These are phyloP conservation scores for Semnopithecus entellus DNA, from an alignment of 2,113 vertebrate genomes.

Conservation along the genomic window DNA sequence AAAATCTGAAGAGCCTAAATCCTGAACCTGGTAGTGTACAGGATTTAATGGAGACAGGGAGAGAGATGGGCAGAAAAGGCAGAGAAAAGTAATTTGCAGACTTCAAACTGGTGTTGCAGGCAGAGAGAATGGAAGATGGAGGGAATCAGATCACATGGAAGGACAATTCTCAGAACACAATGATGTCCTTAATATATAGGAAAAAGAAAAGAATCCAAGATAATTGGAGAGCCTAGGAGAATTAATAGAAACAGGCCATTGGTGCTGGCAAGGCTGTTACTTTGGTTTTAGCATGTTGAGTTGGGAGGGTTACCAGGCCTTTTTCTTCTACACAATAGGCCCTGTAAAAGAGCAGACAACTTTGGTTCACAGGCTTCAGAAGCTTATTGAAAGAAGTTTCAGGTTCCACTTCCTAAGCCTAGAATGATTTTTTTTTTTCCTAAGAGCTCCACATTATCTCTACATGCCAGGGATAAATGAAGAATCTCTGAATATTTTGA, in stretches of 20 bases:
- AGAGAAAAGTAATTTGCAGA: neutral
- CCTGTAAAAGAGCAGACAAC: neutral
- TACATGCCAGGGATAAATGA: neutral
- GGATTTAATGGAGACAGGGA: neutral
- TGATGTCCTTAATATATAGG: neutral
- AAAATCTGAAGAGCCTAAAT: neutral
- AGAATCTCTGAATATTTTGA: neutral
- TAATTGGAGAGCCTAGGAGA: neutral
- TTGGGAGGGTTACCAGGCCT: neutral
- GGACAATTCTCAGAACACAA: neutral
- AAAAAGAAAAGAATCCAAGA: neutral
- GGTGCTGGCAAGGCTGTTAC: neutral
- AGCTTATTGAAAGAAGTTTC: neutral
- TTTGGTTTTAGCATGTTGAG: neutral
- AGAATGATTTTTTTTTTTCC: neutral
- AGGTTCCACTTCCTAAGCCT: neutral
- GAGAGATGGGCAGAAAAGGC: neutral
- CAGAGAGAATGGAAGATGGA: neutral
- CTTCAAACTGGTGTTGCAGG: neutral
- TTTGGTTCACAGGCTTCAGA: neutral
- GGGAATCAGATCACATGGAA: neutral
- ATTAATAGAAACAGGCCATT: neutral
- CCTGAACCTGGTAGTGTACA: neutral
- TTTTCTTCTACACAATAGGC: neutral
- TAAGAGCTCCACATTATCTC: neutral